Evolutionary conservation across 2,888 invertebrate genomes (phyloP).

Genomic region (Digitonthophagus gazella): DNA sequence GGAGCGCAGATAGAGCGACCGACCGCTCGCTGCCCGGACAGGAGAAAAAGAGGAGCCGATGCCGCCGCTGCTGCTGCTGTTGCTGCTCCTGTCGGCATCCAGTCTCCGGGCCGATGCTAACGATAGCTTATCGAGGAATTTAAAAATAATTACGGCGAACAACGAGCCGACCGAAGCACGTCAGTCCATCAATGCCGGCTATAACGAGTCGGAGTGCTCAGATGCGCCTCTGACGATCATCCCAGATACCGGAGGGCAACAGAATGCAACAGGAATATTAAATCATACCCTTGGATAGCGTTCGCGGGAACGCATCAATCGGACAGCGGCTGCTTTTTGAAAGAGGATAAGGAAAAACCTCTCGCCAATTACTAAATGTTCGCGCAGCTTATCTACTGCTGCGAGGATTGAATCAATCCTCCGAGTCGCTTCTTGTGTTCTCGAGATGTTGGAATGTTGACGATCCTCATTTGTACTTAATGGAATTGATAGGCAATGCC

Average conservation of each 20-base stretch:
- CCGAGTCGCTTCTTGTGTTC: not conserved
- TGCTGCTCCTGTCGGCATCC: conserved; percentile 10
- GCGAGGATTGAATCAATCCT: not conserved
- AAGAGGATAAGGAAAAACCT: not conserved
- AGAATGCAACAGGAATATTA: conserved; percentile 40
- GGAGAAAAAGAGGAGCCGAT: conserved; percentile 9
- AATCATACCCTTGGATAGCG: conserved; percentile 31
- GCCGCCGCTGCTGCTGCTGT: conserved; percentile 3
- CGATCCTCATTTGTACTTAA: not conserved
- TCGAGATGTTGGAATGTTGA: not conserved
- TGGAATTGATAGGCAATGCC: too few species aligned
- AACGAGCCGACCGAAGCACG: conserved; percentile 43
- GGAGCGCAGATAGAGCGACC: conserved; percentile 10
- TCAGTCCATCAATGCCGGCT: conserved; percentile 45
- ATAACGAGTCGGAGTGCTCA: conserved; percentile 31
- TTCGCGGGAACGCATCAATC: not conserved
- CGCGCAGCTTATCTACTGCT: not conserved
- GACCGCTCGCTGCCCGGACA: conserved; percentile 10
- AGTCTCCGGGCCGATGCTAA: conserved; percentile 39
- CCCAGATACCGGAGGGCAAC: conserved; percentile 23
- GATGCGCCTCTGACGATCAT: conserved; percentile 22
- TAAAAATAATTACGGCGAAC: conserved; percentile 49
- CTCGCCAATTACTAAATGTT: not conserved
- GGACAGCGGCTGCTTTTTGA: not conserved
- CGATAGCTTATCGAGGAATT: conserved; percentile 50